Percentiles rank a stretch among this genome's conserved stretches.
Conservation (phyloP, 2,888 invertebrate species). For the Furcula furcula region DNA sequence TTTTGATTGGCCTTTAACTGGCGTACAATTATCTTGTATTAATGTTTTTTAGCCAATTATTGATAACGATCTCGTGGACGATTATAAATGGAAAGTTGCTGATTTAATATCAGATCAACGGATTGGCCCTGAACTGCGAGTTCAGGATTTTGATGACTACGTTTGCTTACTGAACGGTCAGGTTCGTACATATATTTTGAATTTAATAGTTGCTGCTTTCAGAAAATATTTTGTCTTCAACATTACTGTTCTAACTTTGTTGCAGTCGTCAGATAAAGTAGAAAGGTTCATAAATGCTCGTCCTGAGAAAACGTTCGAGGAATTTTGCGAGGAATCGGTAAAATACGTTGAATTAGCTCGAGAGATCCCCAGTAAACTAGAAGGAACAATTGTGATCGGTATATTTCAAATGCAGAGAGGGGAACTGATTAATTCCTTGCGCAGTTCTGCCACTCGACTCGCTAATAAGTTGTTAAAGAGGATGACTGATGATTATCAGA, state of each 20-base stretch:
- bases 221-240: not conserved
- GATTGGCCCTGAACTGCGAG: conserved; percentile 86
- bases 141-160: conserved; percentile 91
- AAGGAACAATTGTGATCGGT: conserved; percentile 88
- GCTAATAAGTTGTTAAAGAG: conserved; percentile 86
- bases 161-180: conserved; percentile 88
- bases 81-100: conserved; percentile 83
- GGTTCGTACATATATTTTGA: conserved; percentile 46
- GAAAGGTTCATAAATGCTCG: conserved; percentile 85
- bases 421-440: conserved; percentile 87
- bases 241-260: not conserved
- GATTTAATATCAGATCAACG: conserved; percentile 86
- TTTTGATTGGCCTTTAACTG: too few species aligned
- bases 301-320: conserved; percentile 83
- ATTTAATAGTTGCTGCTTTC: not conserved
- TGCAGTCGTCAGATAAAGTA: conserved; percentile 83
- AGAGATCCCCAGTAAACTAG: conserved; percentile 81
- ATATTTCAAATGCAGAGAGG: conserved; percentile 93
- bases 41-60: conserved; percentile 86
- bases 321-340: conserved; percentile 82
- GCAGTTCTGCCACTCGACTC: conserved; percentile 85
- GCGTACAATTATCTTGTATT: not conserved
- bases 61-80: conserved; percentile 84
- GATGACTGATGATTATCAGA: conserved; percentile 91
- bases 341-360: conserved; percentile 84